Evolutionary conservation across 2,797 vertebrate species (phyloP), one percentile per base, ranked within the genome.

Genomic region (Acrossocheilus wenchowensis): DNA sequence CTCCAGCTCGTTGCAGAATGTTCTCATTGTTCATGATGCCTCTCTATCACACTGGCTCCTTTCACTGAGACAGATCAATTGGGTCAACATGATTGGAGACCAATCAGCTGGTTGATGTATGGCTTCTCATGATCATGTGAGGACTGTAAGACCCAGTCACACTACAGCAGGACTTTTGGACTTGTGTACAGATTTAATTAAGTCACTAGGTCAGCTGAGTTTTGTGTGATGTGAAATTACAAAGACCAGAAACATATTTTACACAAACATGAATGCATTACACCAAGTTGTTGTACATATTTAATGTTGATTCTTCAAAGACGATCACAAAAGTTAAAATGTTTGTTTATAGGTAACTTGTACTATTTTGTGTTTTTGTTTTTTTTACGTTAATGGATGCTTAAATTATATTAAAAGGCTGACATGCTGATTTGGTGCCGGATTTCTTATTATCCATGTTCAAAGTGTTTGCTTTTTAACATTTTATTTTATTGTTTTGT

Each of bases 11-110:
- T 48, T 69, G 87, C 88, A 93, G 92, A 95, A 95, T 94, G 83
- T 87, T n/a, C 54, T 87, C 87, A 92, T 95, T 95, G 94, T 94
- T 89, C 68, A 74, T 85, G 88, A 87, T 15, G 87, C 86, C 92
- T 92, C 91, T 87, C 90, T 80, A 72, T 88, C 89, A 91, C 90
- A 93, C 91, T 88, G 89, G 89, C 90, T 91, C 87, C 82, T 90
- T 92, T 93, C 90, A 90, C 82, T 87, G 85, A 60, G 68, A 54
- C 2, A 4, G 81, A 83, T 83, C n/a, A 73, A 62, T 74, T 64
- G 57, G 72, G 72, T 50, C 30, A 64, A 39, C 41, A 84, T 77
- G 62, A 68, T 54, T 84, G 48, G 34, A 78, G 83, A 69, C 45
- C 60, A 90, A 89, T n/a, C 91, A 92, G 92, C 90, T 90, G 90